Percentiles rank a stretch among this genome's conserved stretches.
Conservation (phyloP, 2,888 invertebrate genomes). For the Ichneumoninae sp. region DNA sequence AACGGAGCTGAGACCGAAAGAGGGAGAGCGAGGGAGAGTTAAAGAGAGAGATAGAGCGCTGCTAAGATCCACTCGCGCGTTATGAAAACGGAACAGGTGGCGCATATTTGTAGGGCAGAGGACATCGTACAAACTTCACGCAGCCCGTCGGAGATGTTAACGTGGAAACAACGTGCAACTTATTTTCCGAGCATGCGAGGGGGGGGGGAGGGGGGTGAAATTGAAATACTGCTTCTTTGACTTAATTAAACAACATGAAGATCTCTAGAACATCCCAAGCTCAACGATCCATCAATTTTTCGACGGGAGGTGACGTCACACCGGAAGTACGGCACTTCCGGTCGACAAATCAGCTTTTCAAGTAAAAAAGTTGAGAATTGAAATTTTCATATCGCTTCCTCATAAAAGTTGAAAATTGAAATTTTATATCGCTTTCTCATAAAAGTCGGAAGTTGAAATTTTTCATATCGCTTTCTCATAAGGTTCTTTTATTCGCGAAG, state of each 20-base stretch:
- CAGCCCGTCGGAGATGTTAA: constrained; percentile 31
- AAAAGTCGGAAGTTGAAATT: too few relatives aligned
- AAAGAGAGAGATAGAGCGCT: constrained; percentile 12
- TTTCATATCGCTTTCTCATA: too few relatives aligned
- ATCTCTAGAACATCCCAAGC: not conserved
- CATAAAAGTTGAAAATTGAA: too few relatives aligned
- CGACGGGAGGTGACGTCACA: not conserved
- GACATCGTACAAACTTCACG: constrained; percentile 39
- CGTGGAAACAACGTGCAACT: constrained; percentile 2
- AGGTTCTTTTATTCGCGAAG: too few relatives aligned
- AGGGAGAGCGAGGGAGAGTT: not conserved
- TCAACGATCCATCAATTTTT: not conserved
- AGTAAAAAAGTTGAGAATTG: too few relatives aligned
- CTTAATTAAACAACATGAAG: not conserved
- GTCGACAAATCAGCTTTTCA: not conserved
- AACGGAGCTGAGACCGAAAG: not conserved
- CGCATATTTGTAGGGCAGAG: constrained; percentile 26
- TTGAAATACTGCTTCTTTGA: constrained; percentile 7
- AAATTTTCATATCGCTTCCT: too few relatives aligned
- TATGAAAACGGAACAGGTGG: constrained; percentile 30
- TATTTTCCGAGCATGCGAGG: constrained; percentile 17
- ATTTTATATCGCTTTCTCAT: too few relatives aligned
- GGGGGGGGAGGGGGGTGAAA: constrained; percentile 4
- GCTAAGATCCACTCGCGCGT: constrained; percentile 38
- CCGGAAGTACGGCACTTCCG: not conserved